These are phyloP conservation scores for Hoplias malabaricus DNA, from an alignment of 2,113 vertebrate genomes.

Conservation along the genomic window DNA sequence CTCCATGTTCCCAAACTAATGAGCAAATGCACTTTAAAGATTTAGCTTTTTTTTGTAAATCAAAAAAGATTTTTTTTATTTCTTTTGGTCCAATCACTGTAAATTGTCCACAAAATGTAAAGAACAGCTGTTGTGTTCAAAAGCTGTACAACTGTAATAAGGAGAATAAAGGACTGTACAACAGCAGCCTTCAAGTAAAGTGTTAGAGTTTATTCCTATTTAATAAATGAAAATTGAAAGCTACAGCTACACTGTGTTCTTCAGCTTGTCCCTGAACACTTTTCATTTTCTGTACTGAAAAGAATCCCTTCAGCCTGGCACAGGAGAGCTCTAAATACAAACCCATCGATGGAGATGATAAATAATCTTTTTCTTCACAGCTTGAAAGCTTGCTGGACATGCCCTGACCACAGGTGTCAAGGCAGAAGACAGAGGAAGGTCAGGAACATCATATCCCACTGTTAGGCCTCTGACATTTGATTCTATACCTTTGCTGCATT, in stretches of 20 bases:
- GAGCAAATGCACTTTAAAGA: too few relatives aligned
- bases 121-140: too few relatives aligned
- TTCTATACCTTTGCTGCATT: neutral
- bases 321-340: neutral
- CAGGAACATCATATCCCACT: neutral
- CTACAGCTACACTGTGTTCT: neutral
- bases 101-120: too few relatives aligned
- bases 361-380: constrained; percentile 8
- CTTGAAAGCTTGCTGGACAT: constrained; percentile 1
- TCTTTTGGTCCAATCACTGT: too few relatives aligned
- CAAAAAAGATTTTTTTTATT: too few relatives aligned
- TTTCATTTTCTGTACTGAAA: neutral
- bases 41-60: too few relatives aligned
- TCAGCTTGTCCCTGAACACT: neutral
- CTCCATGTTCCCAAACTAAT: too few relatives aligned
- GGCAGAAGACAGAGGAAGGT: constrained; percentile 1
- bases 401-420: neutral
- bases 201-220: neutral
- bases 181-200: too few relatives aligned
- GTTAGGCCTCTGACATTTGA: neutral
- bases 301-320: neutral
- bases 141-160: too few relatives aligned
- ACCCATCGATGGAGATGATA: neutral
- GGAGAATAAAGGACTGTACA: too few relatives aligned
- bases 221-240: neutral